Evolutionary conservation across 2,797 vertebrate genomes (phyloP).

Genomic region (Apogon hyalosoma): DNA sequence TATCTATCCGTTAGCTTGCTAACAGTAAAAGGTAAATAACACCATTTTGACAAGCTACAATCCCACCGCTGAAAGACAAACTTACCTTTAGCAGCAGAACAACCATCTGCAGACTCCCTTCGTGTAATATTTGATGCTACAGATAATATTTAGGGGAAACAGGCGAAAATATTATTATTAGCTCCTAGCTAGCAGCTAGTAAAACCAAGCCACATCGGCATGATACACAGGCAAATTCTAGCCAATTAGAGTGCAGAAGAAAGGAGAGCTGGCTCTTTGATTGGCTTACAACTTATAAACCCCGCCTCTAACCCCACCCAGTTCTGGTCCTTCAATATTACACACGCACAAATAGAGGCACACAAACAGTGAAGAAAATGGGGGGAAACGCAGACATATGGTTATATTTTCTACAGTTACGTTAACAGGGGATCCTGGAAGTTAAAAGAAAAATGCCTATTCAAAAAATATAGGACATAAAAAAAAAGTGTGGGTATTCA

Average conservation of each 20-base stretch:
- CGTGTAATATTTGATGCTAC: constrained; percentile 10
- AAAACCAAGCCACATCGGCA: constrained; percentile 60
- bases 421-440: too few relatives aligned
- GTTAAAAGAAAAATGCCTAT: too few relatives aligned
- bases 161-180: constrained; percentile 49
- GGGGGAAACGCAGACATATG: background rate
- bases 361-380: background rate
- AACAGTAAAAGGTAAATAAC: constrained; percentile 32
- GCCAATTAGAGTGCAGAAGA: constrained; percentile 62
- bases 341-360: constrained; percentile 1
- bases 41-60: constrained; percentile 1
- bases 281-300: constrained; percentile 43
- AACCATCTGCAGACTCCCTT: background rate
- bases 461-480: too few relatives aligned
- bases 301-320: constrained; percentile 30
- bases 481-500: too few relatives aligned
- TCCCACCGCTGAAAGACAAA: background rate
- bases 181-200: constrained; percentile 60
- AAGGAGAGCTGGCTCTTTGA: constrained; percentile 10
- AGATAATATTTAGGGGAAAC: constrained; percentile 11
- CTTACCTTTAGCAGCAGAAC: constrained; percentile 60
- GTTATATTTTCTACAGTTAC: too few relatives aligned
- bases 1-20: constrained; percentile 56
- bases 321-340: background rate
- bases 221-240: constrained; percentile 45